A percentile compares a stretch with the other conserved stretches of the same genome.
These are phyloP conservation scores for Datnioides undecimradiatus DNA, from an alignment of 2,113 vertebrate genomes.

Conservation along the genomic window DNA sequence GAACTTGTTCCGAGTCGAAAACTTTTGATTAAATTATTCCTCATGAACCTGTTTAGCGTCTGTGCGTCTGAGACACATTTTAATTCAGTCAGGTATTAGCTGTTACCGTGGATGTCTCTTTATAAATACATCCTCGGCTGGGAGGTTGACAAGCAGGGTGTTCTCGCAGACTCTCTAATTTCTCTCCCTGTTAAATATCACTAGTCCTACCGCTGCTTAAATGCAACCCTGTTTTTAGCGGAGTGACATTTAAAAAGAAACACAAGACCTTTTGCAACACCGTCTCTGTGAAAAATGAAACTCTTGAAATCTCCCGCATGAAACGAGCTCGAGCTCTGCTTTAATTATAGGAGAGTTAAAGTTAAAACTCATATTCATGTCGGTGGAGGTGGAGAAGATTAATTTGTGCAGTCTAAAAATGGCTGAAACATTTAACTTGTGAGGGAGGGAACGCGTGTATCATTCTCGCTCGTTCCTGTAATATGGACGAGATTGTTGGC, in stretches of 20 bases:
- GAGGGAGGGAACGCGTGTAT: constrained; percentile 69
- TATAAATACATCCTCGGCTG: constrained; percentile 85
- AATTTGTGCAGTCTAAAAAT: constrained; percentile 72
- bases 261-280: constrained; percentile 89
- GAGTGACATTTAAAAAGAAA: constrained; percentile 94
- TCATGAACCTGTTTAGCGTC: constrained; percentile 30
- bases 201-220: constrained; percentile 84
- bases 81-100: constrained; percentile 59
- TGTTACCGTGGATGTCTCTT: constrained; percentile 70
- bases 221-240: constrained; percentile 87
- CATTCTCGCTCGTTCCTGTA: constrained; percentile 48
- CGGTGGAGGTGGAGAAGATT: constrained; percentile 72
- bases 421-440: constrained; percentile 74
- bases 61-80: constrained; percentile 36
- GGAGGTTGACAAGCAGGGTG: constrained; percentile 85
- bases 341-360: constrained; percentile 76
- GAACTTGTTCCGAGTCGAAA: constrained; percentile 36
- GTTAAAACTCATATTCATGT: constrained; percentile 72
- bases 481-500: constrained; percentile 68
- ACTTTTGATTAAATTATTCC: constrained; percentile 65
- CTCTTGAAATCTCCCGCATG: constrained; percentile 53
- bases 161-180: constrained; percentile 87
- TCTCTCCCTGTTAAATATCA: constrained; percentile 91
- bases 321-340: constrained; percentile 53
- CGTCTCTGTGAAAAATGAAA: constrained; percentile 61